Conservation (phyloP, 1,140 invertebrate species). For the Brachionus sp. region DNA sequence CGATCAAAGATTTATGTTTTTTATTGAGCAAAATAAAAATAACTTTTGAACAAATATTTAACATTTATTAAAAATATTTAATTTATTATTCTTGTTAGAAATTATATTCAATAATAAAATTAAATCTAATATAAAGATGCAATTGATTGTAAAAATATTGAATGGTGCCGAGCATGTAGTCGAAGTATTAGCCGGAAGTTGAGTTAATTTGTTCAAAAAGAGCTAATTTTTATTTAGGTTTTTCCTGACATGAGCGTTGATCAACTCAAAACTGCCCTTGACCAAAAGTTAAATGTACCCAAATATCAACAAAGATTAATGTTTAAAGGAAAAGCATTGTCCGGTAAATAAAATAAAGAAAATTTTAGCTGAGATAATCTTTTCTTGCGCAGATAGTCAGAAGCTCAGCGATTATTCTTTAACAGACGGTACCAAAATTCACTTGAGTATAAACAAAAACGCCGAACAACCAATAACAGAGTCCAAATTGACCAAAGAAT, state of each 20-base stretch:
- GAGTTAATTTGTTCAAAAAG: not conserved
- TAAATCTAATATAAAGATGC: not conserved
- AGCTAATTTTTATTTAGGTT: not conserved
- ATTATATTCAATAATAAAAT: not conserved
- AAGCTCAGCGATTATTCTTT: constrained; percentile 22
- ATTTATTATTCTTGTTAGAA: not conserved
- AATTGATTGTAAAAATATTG: constrained; percentile 12
- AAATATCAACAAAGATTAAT: constrained; percentile 34
- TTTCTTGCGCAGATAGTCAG: not conserved
- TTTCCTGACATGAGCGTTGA: not conserved
- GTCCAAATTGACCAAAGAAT: constrained; percentile 10
- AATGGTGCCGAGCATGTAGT: constrained; percentile 32
- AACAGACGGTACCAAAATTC: constrained; percentile 10
- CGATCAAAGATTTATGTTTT: not conserved
- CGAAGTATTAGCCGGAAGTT: not conserved
- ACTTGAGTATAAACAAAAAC: constrained; percentile 18
- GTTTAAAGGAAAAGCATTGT: constrained; percentile 34
- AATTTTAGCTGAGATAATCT: not conserved
- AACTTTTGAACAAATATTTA: not conserved
- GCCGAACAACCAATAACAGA: not conserved
- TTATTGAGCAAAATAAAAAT: not conserved
- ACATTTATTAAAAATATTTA: not conserved
- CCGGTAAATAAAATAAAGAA: not conserved
- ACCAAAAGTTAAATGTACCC: not conserved
- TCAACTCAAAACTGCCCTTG: not conserved